These are phyloP conservation scores for Mesoclemmys tuberculata DNA, from an alignment of 2,113 vertebrate species.

Conservation along the genomic window DNA sequence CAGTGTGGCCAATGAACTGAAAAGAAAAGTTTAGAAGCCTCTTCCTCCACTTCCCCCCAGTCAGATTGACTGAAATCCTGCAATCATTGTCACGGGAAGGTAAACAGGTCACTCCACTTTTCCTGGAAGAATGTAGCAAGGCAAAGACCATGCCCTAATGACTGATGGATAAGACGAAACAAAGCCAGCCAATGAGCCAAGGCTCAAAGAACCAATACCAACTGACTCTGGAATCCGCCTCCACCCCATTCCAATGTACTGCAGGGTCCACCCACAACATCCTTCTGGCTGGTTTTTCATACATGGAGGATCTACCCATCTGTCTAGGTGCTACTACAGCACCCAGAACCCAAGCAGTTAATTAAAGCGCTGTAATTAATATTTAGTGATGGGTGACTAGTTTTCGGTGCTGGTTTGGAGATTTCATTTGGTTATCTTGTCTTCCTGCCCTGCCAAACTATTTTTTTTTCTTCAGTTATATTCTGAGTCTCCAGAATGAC, in stretches of 20 bases:
- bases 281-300: not conserved
- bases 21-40: not conserved
- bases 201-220: not conserved
- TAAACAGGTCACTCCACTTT: not conserved
- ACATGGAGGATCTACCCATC: not conserved
- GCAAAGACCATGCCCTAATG: not conserved
- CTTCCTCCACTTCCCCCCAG: not conserved
- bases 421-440: not conserved
- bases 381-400: not conserved
- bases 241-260: not conserved
- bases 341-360: not conserved
- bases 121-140: not conserved
- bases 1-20: conserved; percentile 22
- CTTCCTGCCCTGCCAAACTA: not conserved
- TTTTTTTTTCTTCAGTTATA: not conserved
- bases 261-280: not conserved
- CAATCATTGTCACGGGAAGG: not conserved
- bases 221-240: not conserved
- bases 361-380: not conserved
- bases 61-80: not conserved
- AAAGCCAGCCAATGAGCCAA: not conserved
- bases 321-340: not conserved
- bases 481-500: not conserved
- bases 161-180: not conserved
- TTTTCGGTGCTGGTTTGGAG: not conserved